phyloP scores from a whole-genome alignment of 1,140 invertebrate genomes.

The Bombus confusus region DNA sequence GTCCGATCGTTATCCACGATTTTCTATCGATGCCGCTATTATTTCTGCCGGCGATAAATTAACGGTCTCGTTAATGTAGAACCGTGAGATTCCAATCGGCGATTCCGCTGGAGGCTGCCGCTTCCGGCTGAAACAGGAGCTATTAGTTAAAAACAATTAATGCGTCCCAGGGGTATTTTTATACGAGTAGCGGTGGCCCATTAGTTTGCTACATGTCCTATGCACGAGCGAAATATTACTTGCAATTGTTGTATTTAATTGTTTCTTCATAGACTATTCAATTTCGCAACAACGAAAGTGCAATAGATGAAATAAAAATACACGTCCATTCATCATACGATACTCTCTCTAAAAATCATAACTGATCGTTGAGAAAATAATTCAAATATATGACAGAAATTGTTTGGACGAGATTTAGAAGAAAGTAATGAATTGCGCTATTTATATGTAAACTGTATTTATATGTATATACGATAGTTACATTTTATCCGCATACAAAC shows the following conservation, averaged over 20 bases:
- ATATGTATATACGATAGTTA: no score
- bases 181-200: not conserved
- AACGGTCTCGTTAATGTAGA: conserved; percentile 11
- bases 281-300: not conserved
- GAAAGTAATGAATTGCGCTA: no score
- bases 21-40: conserved; percentile 3
- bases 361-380: no score
- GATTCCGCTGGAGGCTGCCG: not conserved
- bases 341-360: no score
- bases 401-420: no score
- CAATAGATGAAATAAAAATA: not conserved
- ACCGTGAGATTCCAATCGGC: not conserved
- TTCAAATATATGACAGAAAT: no score
- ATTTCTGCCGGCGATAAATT: conserved; percentile 34
- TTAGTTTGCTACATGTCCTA: no score
- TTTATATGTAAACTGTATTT: no score
- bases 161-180: conserved; percentile 37
- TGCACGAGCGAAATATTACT: not conserved
- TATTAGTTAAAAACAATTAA: conserved; percentile 43
- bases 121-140: not conserved
- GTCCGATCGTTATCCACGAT: not conserved
- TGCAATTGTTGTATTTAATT: not conserved
- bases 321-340: no score
- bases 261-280: not conserved
- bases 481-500: not conserved